Evolutionary conservation across 2,888 invertebrate genomes (phyloP).

Genomic region (Drosophila villosipedis): DNA sequence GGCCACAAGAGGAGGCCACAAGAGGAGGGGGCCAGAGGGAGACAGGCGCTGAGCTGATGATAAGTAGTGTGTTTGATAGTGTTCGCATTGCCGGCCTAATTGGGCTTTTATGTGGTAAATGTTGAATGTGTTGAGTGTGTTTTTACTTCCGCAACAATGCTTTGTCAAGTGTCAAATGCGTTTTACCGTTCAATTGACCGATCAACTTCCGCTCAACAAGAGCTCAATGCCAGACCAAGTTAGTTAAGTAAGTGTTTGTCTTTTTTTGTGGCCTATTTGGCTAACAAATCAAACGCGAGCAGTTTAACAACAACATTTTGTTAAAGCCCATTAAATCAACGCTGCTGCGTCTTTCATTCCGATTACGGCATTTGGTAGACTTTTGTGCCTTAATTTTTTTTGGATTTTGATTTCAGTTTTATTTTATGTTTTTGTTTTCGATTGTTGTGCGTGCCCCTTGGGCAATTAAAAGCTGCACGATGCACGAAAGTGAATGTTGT

Average conservation of each 20-base stretch:
- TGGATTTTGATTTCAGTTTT: slow-evolving; percentile 25
- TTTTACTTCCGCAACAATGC: slow-evolving; percentile 48
- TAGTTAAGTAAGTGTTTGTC: slow-evolving; percentile 11
- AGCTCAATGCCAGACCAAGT: slow-evolving; percentile 54
- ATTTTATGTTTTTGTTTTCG: slow-evolving; percentile 3
- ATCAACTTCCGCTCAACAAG: slow-evolving; percentile 59
- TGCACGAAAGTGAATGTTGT: slow-evolving; percentile 73
- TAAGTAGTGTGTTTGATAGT: slow-evolving; percentile 27
- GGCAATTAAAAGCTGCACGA: slow-evolving; percentile 76
- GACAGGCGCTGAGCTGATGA: slow-evolving; percentile 7
- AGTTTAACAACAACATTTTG: slow-evolving; percentile 65
- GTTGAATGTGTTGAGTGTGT: neutral
- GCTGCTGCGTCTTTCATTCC: slow-evolving; percentile 34
- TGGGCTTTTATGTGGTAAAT: slow-evolving; percentile 39
- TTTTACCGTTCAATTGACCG: slow-evolving; percentile 48
- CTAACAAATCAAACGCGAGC: slow-evolving; percentile 66
- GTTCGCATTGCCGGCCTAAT: slow-evolving; percentile 46
- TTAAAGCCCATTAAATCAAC: slow-evolving; percentile 48
- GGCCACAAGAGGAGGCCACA: slow-evolving; percentile 40
- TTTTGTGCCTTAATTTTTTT: slow-evolving; percentile 20
- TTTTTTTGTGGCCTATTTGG: slow-evolving; percentile 39
- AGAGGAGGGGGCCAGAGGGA: neutral
- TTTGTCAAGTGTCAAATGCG: slow-evolving; percentile 56
- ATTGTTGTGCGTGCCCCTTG: slow-evolving; percentile 53
- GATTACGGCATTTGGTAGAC: slow-evolving; percentile 69